phyloP scores from a whole-genome alignment of 2,797 vertebrate species.

The Ficedula albicollis region DNA sequence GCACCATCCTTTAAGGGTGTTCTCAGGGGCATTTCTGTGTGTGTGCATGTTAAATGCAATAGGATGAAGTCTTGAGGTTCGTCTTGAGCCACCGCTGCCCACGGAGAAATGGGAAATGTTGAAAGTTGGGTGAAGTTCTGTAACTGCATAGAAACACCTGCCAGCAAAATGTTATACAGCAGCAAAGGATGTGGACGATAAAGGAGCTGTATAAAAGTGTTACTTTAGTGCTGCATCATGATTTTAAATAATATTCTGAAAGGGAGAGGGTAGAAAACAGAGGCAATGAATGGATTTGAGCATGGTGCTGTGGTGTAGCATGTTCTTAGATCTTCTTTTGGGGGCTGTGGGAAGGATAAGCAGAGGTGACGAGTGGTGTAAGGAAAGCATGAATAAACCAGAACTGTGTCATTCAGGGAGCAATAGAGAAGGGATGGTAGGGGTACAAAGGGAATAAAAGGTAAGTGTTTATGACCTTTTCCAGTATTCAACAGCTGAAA shows the following conservation, averaged over 20 bases:
- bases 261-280: background rate
- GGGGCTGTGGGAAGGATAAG: background rate
- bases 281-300: background rate
- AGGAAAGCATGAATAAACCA: background rate
- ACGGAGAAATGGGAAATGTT: background rate
- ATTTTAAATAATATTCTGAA: background rate
- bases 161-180: background rate
- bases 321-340: background rate
- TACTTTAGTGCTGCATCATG: background rate
- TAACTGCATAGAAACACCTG: background rate
- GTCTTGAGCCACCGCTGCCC: background rate
- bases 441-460: background rate
- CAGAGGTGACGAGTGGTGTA: background rate
- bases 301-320: fast-evolving
- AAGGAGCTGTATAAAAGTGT: background rate
- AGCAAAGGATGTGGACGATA: background rate
- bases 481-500: background rate
- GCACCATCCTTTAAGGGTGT: background rate
- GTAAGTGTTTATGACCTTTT: background rate
- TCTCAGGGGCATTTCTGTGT: fast-evolving
- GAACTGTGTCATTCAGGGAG: background rate
- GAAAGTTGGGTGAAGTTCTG: background rate
- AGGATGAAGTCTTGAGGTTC: background rate
- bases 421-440: background rate
- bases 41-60: fast-evolving